Percentiles rank a stretch among this genome's conserved stretches.
phyloP scores from a whole-genome alignment of 1,140 invertebrate genomes.

The Drosophila nikananu region DNA sequence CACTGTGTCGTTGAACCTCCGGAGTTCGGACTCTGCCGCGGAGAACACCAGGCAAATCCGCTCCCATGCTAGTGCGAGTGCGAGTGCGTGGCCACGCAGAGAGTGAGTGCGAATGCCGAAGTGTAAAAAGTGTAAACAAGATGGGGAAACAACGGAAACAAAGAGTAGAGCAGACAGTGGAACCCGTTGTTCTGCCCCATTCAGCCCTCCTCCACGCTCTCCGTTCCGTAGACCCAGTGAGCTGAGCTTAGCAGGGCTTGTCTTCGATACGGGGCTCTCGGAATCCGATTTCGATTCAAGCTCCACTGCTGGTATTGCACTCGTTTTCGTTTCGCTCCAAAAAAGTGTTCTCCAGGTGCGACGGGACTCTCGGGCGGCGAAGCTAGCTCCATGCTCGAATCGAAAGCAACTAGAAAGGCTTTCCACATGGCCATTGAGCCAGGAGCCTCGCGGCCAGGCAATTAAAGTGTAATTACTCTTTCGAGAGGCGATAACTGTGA shows the following conservation, averaged over 20 bases:
- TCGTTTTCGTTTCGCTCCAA: slow-evolving; percentile 52
- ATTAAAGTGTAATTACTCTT: slow-evolving; percentile 51
- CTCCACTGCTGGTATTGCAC: slow-evolving; percentile 16
- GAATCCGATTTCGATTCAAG: slow-evolving; percentile 25
- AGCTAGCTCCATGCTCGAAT: slow-evolving; percentile 4
- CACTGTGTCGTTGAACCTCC: slow-evolving; percentile 63
- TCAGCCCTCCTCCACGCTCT: neutral
- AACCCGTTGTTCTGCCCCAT: slow-evolving; percentile 25
- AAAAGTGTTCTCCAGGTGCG: neutral
- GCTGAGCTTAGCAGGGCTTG: slow-evolving; percentile 28
- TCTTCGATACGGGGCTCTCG: slow-evolving; percentile 18
- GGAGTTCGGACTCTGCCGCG: slow-evolving; percentile 25
- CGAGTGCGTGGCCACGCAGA: slow-evolving; percentile 46
- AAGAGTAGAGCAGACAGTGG: slow-evolving; percentile 33
- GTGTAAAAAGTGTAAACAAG: slow-evolving; percentile 39
- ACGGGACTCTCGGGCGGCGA: neutral
- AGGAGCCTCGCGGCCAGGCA: slow-evolving; percentile 13
- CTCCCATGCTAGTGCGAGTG: slow-evolving; percentile 32
- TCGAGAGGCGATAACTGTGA: slow-evolving; percentile 44
- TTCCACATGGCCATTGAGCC: neutral
- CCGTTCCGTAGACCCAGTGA: neutral
- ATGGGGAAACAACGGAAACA: slow-evolving; percentile 24
- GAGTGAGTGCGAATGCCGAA: slow-evolving; percentile 11
- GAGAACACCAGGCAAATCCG: slow-evolving; percentile 29
- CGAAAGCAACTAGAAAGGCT: slow-evolving; percentile 10